Base-by-base conservation (phyloP, 2,113 vertebrate species). In the Cacatua alba region DNA sequence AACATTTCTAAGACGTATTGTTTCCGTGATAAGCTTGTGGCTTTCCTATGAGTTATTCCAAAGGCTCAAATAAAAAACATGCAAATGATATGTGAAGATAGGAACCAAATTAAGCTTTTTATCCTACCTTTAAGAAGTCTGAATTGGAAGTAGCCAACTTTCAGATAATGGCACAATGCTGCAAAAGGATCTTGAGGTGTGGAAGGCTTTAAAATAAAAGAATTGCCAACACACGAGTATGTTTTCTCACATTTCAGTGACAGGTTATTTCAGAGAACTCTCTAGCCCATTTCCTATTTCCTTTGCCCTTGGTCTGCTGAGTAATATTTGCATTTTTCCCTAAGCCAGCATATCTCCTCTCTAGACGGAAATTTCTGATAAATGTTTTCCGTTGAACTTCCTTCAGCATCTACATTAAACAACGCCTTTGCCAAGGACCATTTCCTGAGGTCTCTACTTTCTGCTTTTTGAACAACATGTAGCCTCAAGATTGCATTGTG, bases 271-370 rank as follows among this genome's bases (percentile, higher is more conserved):
- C 83, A 95, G 81, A 94, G 76, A 94, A 67, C 72, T 92, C 79
- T 87, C 78, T 90, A 82, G 80, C 92, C 95, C 39, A 62, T 67
- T 96, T 98, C 97, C 96, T 98, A 41, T 96, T 94, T 96, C 96
- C 95, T 96, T 87, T 92, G 94, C 86, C 90, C 75, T 96, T 91
- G 91, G 68, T 87, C 92, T 97, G 94, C 95, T 96, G 88, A 96
- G 90, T 92, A 97, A 95, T 96, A 84, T 95, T 97, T 96, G 94
- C 82, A 95, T 97, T 97, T 97, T 97, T 80, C 71, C 84, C 91
- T 81, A 14, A 88, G 94, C 4, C 44, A 94, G 82, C 72, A 4
- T 53, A 77, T 91, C 88, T 96, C 67, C 91, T 83, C 74, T 94
- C 57, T 79, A 77, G 57, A 44, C 12, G 89, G 97, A 98, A 98